Evolutionary conservation across 2,888 invertebrate species (phyloP).

Genomic region (Furcula furcula): DNA sequence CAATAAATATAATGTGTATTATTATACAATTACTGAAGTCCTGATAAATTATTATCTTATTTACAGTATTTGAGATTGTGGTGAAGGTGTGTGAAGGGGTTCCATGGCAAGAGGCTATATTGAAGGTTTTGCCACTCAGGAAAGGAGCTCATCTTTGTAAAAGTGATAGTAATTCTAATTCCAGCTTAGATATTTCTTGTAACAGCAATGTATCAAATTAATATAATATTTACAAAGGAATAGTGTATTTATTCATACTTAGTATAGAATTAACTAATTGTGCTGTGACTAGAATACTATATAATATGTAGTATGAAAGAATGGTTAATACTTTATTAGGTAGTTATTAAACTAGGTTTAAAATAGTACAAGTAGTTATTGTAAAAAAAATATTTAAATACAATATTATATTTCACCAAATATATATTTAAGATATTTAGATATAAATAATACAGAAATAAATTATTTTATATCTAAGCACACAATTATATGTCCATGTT

Average conservation of each 20-base stretch:
- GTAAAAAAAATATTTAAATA: background rate
- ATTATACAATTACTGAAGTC: conserved; percentile 3
- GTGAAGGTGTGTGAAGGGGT: conserved; percentile 88
- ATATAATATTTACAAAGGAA: conserved; percentile 12
- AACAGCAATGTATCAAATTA: conserved; percentile 38
- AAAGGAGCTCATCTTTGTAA: conserved; percentile 84
- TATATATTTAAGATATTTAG: no score
- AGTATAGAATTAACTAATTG: no score
- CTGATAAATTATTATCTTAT: conserved; percentile 11
- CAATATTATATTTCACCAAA: no score
- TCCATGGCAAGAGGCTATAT: conserved; percentile 89
- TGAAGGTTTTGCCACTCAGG: conserved; percentile 88
- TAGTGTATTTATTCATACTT: conserved; percentile 2
- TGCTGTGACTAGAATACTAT: background rate
- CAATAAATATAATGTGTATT: no score
- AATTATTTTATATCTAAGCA: background rate
- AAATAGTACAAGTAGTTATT: no score
- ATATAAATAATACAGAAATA: no score
- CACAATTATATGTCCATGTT: conserved; percentile 37
- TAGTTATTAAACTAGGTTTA: no score
- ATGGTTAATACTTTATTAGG: no score
- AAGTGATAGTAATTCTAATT: conserved; percentile 43
- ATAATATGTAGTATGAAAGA: no score
- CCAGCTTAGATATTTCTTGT: conserved; percentile 44
- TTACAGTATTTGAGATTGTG: conserved; percentile 92